Conservation (phyloP, 1,140 invertebrate genomes). For the Rhizoglyphus robini region DNA sequence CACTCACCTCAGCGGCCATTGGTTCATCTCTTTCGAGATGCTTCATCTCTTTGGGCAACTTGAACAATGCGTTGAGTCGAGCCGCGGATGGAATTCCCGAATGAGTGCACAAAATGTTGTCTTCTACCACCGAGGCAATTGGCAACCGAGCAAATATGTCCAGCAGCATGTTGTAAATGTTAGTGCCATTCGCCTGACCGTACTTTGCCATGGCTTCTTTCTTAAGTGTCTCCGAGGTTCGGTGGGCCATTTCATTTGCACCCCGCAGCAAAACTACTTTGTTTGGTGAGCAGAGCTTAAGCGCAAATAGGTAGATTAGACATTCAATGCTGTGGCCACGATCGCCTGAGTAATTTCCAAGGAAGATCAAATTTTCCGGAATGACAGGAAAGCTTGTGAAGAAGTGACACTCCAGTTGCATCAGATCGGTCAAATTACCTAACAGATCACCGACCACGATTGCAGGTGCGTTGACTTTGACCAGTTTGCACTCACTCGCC, state of each 20-base stretch:
- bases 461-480: constrained; percentile 39
- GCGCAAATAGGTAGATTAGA: constrained; percentile 44
- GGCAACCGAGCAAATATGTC: constrained; percentile 53
- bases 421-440: constrained; percentile 45
- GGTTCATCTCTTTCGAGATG: not conserved
- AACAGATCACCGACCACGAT: constrained; percentile 45
- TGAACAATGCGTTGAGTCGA: not conserved
- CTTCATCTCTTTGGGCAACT: not conserved
- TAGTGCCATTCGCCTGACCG: constrained; percentile 43
- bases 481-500: constrained; percentile 26
- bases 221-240: constrained; percentile 52
- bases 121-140: constrained; percentile 52
- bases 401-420: constrained; percentile 45
- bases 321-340: constrained; percentile 44
- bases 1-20: not conserved
- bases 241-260: constrained; percentile 48
- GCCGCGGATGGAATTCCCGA: constrained; percentile 49
- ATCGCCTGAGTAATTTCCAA: constrained; percentile 53
- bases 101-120: constrained; percentile 48
- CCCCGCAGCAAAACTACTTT: constrained; percentile 48
- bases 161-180: constrained; percentile 53
- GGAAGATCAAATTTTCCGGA: constrained; percentile 42
- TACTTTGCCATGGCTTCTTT: constrained; percentile 47
- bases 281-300: constrained; percentile 46
- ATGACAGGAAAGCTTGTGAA: constrained; percentile 42